Evolutionary conservation across 2,888 invertebrate genomes (phyloP).

Genomic region (Brachyptera risi): DNA sequence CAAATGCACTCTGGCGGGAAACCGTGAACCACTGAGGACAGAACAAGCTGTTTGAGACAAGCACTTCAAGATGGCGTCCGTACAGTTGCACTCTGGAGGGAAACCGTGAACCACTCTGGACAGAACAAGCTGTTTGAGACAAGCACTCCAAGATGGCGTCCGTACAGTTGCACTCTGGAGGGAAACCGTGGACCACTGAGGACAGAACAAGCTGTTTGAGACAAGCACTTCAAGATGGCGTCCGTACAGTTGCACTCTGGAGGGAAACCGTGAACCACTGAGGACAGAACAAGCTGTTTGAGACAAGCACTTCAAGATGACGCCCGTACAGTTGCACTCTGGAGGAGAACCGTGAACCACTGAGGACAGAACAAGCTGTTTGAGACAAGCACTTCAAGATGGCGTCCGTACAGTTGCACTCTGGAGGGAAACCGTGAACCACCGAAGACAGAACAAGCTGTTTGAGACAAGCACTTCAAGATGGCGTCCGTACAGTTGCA

Average conservation of each 20-base stretch:
- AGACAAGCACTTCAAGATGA: constrained; percentile 36
- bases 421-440: constrained; percentile 33
- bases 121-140: too few species aligned
- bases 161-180: constrained; percentile 35
- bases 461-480: too few species aligned
- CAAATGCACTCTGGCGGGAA: constrained; percentile 36
- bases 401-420: constrained; percentile 37
- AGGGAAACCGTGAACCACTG: constrained; percentile 37
- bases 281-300: too few species aligned
- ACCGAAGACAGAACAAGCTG: too few species aligned
- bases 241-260: constrained; percentile 36
- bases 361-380: too few species aligned
- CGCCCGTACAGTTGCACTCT: constrained; percentile 36
- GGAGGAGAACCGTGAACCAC: constrained; percentile 36
- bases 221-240: constrained; percentile 35
- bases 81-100: constrained; percentile 36
- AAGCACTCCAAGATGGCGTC: constrained; percentile 37
- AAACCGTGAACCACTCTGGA: constrained; percentile 36
- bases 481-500: constrained; percentile 38
- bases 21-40: constrained; percentile 36
- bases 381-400: too few species aligned
- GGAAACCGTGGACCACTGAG: constrained; percentile 37
- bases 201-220: too few species aligned
- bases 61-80: constrained; percentile 36
- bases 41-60: too few species aligned